These are phyloP conservation scores for Cyprinodon brontotheroides DNA, from an alignment of 2,113 vertebrate genomes.

Conservation along the genomic window DNA sequence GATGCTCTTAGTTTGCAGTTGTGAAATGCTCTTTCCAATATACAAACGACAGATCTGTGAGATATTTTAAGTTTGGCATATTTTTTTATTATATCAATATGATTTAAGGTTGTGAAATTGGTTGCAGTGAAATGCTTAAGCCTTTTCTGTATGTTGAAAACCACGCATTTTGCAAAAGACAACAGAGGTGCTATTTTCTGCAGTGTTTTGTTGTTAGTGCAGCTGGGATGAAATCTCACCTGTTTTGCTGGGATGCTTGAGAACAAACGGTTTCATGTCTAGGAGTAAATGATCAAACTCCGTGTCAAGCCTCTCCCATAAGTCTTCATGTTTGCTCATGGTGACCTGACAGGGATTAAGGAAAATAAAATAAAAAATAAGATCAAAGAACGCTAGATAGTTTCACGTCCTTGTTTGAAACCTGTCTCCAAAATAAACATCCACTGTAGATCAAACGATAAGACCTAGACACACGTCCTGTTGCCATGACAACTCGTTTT, in stretches of 20 bases:
- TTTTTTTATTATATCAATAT: too few relatives aligned
- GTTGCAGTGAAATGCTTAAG: too few relatives aligned
- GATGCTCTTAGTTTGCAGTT: too few relatives aligned
- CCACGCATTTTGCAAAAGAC: too few relatives aligned
- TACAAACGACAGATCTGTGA: too few relatives aligned
- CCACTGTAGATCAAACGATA: background rate
- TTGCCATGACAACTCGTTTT: background rate
- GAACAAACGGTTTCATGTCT: constrained; percentile 92
- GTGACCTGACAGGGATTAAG: constrained; percentile 22
- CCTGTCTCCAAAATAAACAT: background rate
- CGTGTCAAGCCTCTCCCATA: constrained; percentile 84
- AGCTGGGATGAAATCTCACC: constrained; percentile 75
- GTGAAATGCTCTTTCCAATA: too few relatives aligned
- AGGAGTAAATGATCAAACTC: constrained; percentile 89
- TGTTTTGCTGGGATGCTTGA: constrained; percentile 83
- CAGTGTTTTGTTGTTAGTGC: background rate
- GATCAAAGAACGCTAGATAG: background rate
- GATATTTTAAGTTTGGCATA: too few relatives aligned
- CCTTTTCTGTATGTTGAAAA: too few relatives aligned
- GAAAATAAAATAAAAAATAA: background rate
- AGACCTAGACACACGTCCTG: background rate
- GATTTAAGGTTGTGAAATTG: too few relatives aligned
- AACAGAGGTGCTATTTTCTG: background rate
- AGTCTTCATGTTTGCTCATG: constrained; percentile 83
- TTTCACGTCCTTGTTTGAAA: background rate